Evolutionary conservation across 2,888 invertebrate genomes (phyloP), one percentile per base, ranked within the genome.

Genomic region (Beris chalybata): DNA sequence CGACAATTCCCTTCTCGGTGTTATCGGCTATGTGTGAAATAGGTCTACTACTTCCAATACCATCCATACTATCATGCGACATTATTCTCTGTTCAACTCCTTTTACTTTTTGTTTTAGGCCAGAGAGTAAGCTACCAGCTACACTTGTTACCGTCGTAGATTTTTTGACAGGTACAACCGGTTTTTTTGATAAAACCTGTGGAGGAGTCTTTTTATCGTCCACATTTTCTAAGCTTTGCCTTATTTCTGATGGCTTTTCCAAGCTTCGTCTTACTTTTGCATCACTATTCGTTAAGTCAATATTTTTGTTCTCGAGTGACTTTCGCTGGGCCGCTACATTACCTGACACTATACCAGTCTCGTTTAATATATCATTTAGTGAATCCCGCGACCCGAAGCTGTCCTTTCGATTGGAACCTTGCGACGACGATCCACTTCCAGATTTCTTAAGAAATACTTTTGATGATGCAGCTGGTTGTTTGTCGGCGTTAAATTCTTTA

Each of bases 101-200:
- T 72, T 85, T 71, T 75, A 85, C 84, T 79, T 86, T 86, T 73
- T 80, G 85, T 74, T 85, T 86, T n/a, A 87, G 77, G 5, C 86
- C 87, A 67, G 85, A 84, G 71, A 88, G 82, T 67, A 87, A 74
- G 7, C 85, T 84, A 47, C 85, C 84, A 38, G 85, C 82, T 65
- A 77, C 76, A 53, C 80, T 78, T 5, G 85, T 84, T 6, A 87
- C 86, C 0, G 88, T 87, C 0, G 88, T 87, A 12, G 88, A 86
- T 73, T 89, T 89, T 78, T 89, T 89, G 47, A 85, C 81, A 71
- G 89, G 86, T 75, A 89, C 85, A 57, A 83, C 82, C 7, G 89
- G 89, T 78, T 89, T 89, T 72, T 85, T 85, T 57, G 81, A 80
- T 48, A 84, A 79, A 70, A 84, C 77, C 38, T 84, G 83, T n/a